Evolutionary conservation across 2,797 vertebrate species (phyloP).

Genomic region (Crypturellus tataupa): DNA sequence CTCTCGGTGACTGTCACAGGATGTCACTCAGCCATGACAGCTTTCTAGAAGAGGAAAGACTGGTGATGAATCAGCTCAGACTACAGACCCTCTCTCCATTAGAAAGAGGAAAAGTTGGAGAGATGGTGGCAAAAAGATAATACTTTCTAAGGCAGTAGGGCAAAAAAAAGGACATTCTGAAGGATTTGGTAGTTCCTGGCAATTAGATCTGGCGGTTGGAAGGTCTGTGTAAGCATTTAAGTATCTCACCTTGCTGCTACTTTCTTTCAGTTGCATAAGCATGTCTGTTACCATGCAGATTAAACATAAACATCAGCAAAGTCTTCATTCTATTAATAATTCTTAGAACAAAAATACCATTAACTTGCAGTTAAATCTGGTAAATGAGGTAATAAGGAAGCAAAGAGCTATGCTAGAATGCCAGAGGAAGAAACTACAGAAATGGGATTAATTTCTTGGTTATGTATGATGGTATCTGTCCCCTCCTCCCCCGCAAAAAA

Average conservation of each 20-base stretch:
- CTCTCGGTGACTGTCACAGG: not conserved
- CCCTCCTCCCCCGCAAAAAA: not conserved
- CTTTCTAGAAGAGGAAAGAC: not conserved
- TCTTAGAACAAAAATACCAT: conserved; percentile 38
- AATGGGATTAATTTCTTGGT: not conserved
- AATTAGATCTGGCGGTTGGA: not conserved
- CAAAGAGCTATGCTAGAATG: not conserved
- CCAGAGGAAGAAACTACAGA: not conserved
- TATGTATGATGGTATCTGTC: rapidly evolving
- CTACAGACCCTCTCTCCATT: not conserved
- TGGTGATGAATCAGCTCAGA: not conserved
- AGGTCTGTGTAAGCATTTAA: not conserved
- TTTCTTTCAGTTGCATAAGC: not conserved
- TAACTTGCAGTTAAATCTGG: not conserved
- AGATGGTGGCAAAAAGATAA: not conserved
- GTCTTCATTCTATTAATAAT: not conserved
- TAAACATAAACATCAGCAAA: not conserved
- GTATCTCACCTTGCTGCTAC: not conserved
- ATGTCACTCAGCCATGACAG: not conserved
- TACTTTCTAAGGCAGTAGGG: not conserved
- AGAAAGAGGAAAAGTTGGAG: not conserved
- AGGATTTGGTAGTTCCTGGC: not conserved
- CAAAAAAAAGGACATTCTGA: not conserved
- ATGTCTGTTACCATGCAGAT: not conserved
- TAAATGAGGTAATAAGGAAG: conserved; percentile 29